Conservation (phyloP, 2,797 vertebrate genomes). For the Limnodromus scolopaceus region DNA sequence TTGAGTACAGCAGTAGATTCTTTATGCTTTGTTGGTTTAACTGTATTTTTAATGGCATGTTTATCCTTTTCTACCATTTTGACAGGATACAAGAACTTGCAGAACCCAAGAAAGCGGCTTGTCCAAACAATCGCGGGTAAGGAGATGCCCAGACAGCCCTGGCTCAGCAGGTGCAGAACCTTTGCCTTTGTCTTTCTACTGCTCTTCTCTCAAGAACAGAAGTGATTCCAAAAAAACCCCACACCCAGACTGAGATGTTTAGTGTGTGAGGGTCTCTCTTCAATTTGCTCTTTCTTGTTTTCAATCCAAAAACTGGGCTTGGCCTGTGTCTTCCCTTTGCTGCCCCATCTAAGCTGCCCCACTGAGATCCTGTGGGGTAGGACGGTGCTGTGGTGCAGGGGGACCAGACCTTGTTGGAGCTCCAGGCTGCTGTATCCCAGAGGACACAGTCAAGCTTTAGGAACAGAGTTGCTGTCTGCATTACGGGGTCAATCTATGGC, state of each 20-base stretch:
- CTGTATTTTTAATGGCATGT: neutral
- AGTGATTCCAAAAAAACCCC: neutral
- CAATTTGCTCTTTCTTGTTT: neutral
- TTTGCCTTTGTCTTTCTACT: neutral
- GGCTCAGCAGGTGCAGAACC: neutral
- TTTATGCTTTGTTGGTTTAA: neutral
- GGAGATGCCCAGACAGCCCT: neutral
- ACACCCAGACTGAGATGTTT: neutral
- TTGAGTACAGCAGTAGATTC: neutral
- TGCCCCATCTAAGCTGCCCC: neutral
- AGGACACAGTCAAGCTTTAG: neutral
- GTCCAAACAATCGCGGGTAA: neutral
- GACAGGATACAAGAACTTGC: conserved; percentile 23
- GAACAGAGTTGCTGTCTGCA: neutral
- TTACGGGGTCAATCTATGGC: neutral
- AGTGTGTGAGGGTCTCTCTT: neutral
- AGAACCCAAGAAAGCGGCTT: neutral
- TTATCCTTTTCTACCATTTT: neutral
- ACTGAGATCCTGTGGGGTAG: neutral
- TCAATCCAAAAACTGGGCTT: neutral
- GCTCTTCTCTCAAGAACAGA: neutral
- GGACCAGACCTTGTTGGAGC: rapidly evolving
- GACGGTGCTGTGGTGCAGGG: neutral
- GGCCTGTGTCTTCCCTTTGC: neutral
- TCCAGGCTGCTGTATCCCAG: neutral